phyloP scores from a whole-genome alignment of 2,888 invertebrate genomes.

The Caenorhabditis doughertyi region DNA sequence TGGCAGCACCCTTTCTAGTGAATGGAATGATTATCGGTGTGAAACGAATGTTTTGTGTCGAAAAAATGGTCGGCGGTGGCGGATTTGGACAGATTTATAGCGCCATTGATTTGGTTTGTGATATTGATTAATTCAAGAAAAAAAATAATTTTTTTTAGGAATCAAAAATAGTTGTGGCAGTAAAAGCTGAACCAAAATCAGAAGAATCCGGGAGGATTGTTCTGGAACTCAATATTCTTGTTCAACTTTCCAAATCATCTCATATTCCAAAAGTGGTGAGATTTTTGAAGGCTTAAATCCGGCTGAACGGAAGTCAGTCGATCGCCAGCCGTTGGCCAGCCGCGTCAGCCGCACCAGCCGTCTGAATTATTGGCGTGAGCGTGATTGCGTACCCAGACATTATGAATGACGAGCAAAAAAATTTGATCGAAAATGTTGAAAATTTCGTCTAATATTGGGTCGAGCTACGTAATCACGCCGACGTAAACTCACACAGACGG shows the following conservation, averaged over 20 bases:
- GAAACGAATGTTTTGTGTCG: conserved; percentile 54
- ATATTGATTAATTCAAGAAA: neutral
- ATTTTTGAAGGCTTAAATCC: neutral
- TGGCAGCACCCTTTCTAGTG: conserved; percentile 59
- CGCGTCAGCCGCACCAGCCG: too few relatives aligned
- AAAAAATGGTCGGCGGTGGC: conserved; percentile 78
- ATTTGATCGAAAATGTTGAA: too few relatives aligned
- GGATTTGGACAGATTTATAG: conserved; percentile 81
- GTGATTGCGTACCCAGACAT: too few relatives aligned
- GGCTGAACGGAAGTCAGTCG: too few relatives aligned
- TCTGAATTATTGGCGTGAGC: too few relatives aligned
- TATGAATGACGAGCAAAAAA: too few relatives aligned
- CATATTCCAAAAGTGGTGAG: conserved; percentile 73
- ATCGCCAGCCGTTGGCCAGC: too few relatives aligned
- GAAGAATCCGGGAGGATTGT: conserved; percentile 77
- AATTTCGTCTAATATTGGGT: too few relatives aligned
- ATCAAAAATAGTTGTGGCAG: conserved; percentile 71
- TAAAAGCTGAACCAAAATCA: conserved; percentile 78
- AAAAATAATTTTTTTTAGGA: conserved; percentile 49
- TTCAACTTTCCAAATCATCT: conserved; percentile 59
- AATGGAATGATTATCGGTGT: conserved; percentile 58
- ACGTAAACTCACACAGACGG: too few relatives aligned
- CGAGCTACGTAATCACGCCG: too few relatives aligned
- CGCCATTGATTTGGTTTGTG: conserved; percentile 66
- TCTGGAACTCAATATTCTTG: conserved; percentile 76